Percentiles rank a stretch among this genome's conserved stretches.
Evolutionary conservation across 2,888 invertebrate species (phyloP).

Genomic region (Philhelius pedissequus): DNA sequence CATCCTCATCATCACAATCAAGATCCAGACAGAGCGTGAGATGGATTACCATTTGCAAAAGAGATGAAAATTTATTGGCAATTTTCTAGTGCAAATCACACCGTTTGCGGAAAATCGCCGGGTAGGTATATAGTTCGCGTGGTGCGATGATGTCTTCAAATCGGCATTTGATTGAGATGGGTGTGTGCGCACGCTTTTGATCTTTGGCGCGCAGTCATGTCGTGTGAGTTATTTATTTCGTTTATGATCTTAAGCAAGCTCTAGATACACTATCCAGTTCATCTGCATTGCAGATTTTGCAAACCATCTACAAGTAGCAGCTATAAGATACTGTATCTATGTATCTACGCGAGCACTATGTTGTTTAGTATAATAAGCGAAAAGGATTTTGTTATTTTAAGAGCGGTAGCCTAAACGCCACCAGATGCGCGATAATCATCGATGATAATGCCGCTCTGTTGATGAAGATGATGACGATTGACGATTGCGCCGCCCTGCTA

Average conservation of each 20-base stretch:
- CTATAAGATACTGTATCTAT: neutral
- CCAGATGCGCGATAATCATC: slow-evolving; percentile 65
- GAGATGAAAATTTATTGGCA: slow-evolving; percentile 56
- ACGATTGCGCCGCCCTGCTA: slow-evolving; percentile 24
- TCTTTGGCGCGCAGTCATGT: slow-evolving; percentile 49
- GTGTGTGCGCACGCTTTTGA: slow-evolving; percentile 60
- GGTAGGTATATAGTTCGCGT: neutral
- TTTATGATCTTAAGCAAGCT: slow-evolving; percentile 52
- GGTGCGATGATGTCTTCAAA: slow-evolving; percentile 30
- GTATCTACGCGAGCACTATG: neutral
- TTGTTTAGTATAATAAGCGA: neutral
- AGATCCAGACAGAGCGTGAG: slow-evolving; percentile 27
- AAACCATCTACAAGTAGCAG: neutral
- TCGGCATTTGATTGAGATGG: slow-evolving; percentile 63
- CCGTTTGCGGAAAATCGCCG: neutral
- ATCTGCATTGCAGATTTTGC: slow-evolving; percentile 7
- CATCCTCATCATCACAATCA: neutral
- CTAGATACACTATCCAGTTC: slow-evolving; percentile 11
- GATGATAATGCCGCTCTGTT: slow-evolving; percentile 59
- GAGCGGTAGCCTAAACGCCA: slow-evolving; percentile 67
- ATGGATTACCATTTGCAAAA: slow-evolving; percentile 24
- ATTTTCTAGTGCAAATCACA: slow-evolving; percentile 43
- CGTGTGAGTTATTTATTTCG: slow-evolving; percentile 58
- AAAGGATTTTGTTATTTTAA: slow-evolving; percentile 58
- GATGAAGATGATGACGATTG: slow-evolving; percentile 28